These are phyloP conservation scores for Drosophila hawaiiensis DNA, from an alignment of 2,888 invertebrate genomes.

Conservation along the genomic window DNA sequence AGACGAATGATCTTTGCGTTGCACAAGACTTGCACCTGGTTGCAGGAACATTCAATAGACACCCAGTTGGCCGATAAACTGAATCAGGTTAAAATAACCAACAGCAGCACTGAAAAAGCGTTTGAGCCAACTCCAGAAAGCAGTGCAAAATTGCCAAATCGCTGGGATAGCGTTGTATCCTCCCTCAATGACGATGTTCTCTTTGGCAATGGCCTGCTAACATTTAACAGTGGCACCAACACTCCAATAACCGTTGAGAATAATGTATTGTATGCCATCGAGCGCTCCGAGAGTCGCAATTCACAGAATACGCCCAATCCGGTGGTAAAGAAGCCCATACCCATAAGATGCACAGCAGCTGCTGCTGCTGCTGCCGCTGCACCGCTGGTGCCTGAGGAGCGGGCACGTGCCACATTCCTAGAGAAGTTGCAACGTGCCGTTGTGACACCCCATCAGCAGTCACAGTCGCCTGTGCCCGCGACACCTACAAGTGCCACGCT, in stretches of 20 bases:
- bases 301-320: conserved; percentile 49
- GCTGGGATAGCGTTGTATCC: conserved; percentile 14
- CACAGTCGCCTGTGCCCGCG: conserved; percentile 15
- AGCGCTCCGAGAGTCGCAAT: conserved; percentile 76
- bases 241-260: conserved; percentile 79
- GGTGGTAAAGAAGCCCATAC: conserved; percentile 73
- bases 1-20: conserved; percentile 84
- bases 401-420: conserved; percentile 67
- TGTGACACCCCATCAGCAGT: conserved; percentile 26
- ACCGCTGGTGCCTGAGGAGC: conserved; percentile 44
- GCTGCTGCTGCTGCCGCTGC: background rate
- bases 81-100: conserved; percentile 61
- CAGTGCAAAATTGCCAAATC: conserved; percentile 1
- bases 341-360: conserved; percentile 51
- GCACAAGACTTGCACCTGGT: conserved; percentile 83
- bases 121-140: conserved; percentile 17
- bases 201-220: conserved; percentile 18
- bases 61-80: conserved; percentile 78
- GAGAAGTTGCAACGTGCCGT: conserved; percentile 79
- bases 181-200: conserved; percentile 2
- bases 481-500: conserved; percentile 31
- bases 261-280: conserved; percentile 81
- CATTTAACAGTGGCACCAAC: conserved; percentile 37
- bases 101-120: conserved; percentile 42
- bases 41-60: conserved; percentile 82